Evolutionary conservation across 2,113 vertebrate genomes (phyloP).

Genomic region (Ceratotherium simum): DNA sequence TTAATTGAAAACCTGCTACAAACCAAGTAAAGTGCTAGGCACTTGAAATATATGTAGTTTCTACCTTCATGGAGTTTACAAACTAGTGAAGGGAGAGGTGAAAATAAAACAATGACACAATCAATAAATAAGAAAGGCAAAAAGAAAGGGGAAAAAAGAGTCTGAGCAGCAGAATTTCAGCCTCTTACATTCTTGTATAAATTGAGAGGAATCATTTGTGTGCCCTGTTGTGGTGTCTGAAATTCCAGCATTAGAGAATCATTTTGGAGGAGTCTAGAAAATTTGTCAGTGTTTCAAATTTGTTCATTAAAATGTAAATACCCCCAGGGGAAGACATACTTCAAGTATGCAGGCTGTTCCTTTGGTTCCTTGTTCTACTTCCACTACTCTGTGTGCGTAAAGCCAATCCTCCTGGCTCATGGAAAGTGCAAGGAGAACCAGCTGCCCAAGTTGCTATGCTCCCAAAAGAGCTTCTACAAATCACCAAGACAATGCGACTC

Average conservation of each 20-base stretch:
- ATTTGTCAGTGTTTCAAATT: background rate
- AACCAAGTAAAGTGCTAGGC: background rate
- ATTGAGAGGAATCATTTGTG: background rate
- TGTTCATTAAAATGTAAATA: background rate
- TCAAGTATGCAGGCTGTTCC: background rate
- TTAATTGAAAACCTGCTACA: background rate
- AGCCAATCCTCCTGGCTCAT: background rate
- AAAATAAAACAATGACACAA: background rate
- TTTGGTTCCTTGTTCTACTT: background rate
- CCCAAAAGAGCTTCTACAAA: background rate
- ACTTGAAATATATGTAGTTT: background rate
- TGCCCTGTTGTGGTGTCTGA: background rate
- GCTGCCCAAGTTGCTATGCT: background rate
- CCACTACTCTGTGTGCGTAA: background rate
- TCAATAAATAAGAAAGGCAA: background rate
- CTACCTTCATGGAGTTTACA: background rate
- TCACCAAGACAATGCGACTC: background rate
- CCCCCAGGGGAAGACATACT: background rate
- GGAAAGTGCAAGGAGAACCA: background rate
- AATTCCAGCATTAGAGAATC: background rate
- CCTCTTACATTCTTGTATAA: background rate
- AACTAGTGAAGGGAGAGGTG: background rate
- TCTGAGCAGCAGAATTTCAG: background rate
- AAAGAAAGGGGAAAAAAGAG: background rate
- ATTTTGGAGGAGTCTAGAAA: background rate